Evolutionary conservation across 2,797 vertebrate genomes (phyloP), one percentile per base, ranked within the genome.

Genomic region (Austrolebias charrua): DNA sequence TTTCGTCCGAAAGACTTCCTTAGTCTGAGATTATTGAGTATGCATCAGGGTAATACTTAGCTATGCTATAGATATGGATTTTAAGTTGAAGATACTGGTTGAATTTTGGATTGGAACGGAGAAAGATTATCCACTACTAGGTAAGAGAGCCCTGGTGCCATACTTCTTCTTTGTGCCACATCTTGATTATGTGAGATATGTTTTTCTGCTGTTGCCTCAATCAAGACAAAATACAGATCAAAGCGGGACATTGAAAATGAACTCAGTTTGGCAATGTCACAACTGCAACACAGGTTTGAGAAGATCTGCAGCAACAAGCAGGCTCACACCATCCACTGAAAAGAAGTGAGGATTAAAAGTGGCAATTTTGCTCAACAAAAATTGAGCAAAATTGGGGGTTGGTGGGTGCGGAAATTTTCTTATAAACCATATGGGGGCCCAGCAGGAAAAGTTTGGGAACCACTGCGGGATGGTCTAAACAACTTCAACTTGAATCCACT

Each of bases 81-180:
- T 24, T 24, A 24, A 24, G 24, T 24, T 3, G 3, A 24, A 24
- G 1, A 24, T 3, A 48, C 33, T 48, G 0, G 20, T 20, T 16
- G 31, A 46, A 29, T 61, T 49, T 46, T 65, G 38, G 20, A 50
- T 51, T 18, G 62, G 47, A 44, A 33, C 40, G 44, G 52, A 47
- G 11, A 24, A 56, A 29, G 0, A 50, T 40, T n/a, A 5, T n/a
- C 62, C 62, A 42, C 44, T 55, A 15, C 35, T 48, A 40, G 10
- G 31, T 6, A 33, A 33, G 31, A 33, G 31, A 33, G 31, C 31
- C 5, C 31, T 33, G 31, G 31, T 24, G 24, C 6, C 9, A 49
- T 3, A 43, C 11, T 38, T 38, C 12, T 42, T 48, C 62, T 0
- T 12, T 56, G 31, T 50, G 20, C 12, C 24, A 49, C 0, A 31